Conservation (phyloP, 2,797 vertebrate species). For the Myotis daubentonii region DNA sequence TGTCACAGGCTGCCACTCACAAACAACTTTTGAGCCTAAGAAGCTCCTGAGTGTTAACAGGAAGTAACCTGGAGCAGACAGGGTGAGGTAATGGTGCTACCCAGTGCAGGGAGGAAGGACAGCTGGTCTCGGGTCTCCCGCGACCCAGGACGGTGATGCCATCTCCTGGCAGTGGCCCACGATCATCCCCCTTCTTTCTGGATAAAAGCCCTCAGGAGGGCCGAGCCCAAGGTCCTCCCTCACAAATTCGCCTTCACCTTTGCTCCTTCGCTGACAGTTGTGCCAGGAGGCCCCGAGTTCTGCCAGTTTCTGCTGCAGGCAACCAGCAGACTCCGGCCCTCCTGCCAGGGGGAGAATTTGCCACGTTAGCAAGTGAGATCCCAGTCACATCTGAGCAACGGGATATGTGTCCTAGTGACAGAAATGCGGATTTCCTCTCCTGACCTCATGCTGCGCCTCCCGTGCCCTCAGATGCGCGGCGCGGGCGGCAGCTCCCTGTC, state of each 20-base stretch:
- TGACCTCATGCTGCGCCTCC: slow-evolving; percentile 41
- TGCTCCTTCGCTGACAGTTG: slow-evolving; percentile 58
- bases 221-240: slow-evolving; percentile 5
- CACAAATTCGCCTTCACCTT: not conserved
- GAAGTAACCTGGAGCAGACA: not conserved
- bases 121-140: not conserved
- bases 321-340: not conserved
- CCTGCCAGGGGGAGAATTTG: slow-evolving; percentile 35
- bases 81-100: not conserved
- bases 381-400: not conserved
- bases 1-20: not conserved
- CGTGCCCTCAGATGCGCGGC: slow-evolving; percentile 44
- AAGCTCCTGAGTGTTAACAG: not conserved
- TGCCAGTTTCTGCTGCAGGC: not conserved
- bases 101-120: not conserved
- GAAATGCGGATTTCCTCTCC: slow-evolving; percentile 28
- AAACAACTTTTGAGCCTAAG: not conserved
- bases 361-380: slow-evolving; percentile 31
- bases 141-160: not conserved
- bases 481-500: not conserved
- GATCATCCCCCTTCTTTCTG: slow-evolving; percentile 13
- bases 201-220: slow-evolving; percentile 16
- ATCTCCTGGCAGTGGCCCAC: not conserved
- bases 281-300: not conserved
- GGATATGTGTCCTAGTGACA: slow-evolving; percentile 55